Conservation (phyloP, 2,888 invertebrate genomes). For the Folsomia manolachei region DNA sequence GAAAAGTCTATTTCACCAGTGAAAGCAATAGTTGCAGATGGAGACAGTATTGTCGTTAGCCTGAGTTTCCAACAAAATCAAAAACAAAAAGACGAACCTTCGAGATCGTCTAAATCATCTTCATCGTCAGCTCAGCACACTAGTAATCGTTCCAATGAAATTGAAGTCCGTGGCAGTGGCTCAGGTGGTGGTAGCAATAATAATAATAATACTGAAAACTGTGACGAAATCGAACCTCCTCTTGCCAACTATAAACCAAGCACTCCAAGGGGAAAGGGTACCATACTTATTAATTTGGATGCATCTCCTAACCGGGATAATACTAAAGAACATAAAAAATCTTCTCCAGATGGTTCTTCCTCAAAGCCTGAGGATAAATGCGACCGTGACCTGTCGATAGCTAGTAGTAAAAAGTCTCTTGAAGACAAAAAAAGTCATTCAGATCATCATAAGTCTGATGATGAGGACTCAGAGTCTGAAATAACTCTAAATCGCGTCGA, state of each 20-base stretch:
- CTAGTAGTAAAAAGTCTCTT: conserved; percentile 7
- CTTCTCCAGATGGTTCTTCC: conserved; percentile 13
- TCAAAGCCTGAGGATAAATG: background rate
- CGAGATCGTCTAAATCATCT: conserved; percentile 15
- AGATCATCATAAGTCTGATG: background rate
- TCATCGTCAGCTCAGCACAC: background rate
- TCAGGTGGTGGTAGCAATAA: conserved; percentile 16
- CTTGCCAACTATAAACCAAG: conserved; percentile 1
- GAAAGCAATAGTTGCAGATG: conserved; percentile 88
- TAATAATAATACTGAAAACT: conserved; percentile 20
- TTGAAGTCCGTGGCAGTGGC: conserved; percentile 14
- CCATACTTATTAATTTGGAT: conserved; percentile 6
- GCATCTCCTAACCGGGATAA: conserved; percentile 1
- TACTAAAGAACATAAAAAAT: conserved; percentile 17
- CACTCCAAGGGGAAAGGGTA: conserved; percentile 12
- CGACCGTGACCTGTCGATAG: background rate
- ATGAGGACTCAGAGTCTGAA: background rate
- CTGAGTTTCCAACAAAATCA: conserved; percentile 80
- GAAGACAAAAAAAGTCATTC: background rate
- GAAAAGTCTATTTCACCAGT: conserved; percentile 64
- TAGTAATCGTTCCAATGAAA: conserved; percentile 9
- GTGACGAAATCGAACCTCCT: conserved; percentile 1
- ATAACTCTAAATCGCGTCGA: background rate
- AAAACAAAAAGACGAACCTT: conserved; percentile 55
- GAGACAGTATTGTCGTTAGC: conserved; percentile 87